Base-by-base conservation (phyloP, 64 coral and sea anemone genomes). In the Montipora cactus region DNA sequence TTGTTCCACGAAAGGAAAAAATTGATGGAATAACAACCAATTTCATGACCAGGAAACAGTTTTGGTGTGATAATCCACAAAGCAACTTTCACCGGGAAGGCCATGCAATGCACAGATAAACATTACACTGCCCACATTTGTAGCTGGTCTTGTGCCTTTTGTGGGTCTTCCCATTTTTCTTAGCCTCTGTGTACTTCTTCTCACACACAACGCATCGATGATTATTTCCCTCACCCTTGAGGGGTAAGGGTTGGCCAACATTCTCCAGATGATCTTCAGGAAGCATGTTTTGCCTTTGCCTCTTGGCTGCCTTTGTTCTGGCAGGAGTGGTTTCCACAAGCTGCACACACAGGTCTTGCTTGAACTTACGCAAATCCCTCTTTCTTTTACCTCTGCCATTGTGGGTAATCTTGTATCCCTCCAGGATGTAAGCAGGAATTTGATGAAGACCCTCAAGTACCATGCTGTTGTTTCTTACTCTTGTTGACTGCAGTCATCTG, bases 401-500 rank as follows among this genome's bases (percentile, higher is more conserved):
- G 76, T 78, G 82, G 9, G 8, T 61, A 6, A 80, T 44, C 80
- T 81, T 89, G 55, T 75, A 88, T 14, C 92, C 86, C 37, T 94
- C 87, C 59, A 88, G 11, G 10, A 94, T 23, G 64, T 83, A 72
- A 1, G 93, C 45, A 81, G 62, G 74, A 66, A 62, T 69, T 93
- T 93, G n/a, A 88, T 22, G 58, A 88, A 46, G 12, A 85, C 47
- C n/a, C 76, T 18, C 83, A 93, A 87, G 21, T 93, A 93, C 84
- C 48, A 88, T 5, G 77, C 92, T 45, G 79, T 70, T 93, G 67
- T 49, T 79, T 88, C 13, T 61, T 59, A 78, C 44, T 86, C 84
- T 93, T 93, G 11, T 13, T 50, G 84, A 80, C 45, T 14, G 81
- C 61, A 64, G 82, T 93, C 11, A 93, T 28, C 66, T 93, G 91